Percentiles rank a stretch among this genome's conserved stretches.
These are phyloP conservation scores for Osmoderma eremita DNA, from an alignment of 2,888 invertebrate genomes.

Conservation along the genomic window DNA sequence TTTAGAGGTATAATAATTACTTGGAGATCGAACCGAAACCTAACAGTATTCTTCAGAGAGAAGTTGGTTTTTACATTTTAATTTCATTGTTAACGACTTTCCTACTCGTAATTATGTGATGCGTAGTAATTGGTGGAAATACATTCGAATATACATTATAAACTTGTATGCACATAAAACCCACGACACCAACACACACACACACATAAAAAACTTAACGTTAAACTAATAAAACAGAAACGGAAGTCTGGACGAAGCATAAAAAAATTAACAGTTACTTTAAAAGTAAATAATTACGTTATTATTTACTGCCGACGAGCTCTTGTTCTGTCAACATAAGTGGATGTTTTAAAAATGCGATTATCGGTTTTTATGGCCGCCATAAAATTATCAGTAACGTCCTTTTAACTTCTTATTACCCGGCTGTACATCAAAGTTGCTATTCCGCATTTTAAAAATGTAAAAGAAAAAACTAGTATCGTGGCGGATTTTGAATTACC, in stretches of 20 bases:
- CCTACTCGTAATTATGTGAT: slow-evolving; percentile 22
- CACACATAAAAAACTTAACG: slow-evolving; percentile 28
- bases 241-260: slow-evolving; percentile 22
- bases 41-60: slow-evolving; percentile 4
- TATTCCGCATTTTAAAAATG: neutral
- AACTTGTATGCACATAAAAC: slow-evolving; percentile 1
- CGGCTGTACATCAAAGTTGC: slow-evolving; percentile 23
- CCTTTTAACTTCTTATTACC: slow-evolving; percentile 30
- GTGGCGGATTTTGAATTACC: too few species aligned
- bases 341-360: slow-evolving; percentile 16
- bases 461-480: too few species aligned
- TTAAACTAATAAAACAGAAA: slow-evolving; percentile 31
- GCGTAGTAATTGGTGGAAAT: slow-evolving; percentile 14
- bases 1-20: slow-evolving; percentile 18
- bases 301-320: slow-evolving; percentile 22
- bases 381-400: slow-evolving; percentile 34
- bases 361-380: slow-evolving; percentile 24
- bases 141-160: slow-evolving; percentile 13
- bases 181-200: slow-evolving; percentile 16
- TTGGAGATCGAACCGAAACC: slow-evolving; percentile 2
- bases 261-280: slow-evolving; percentile 35
- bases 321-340: slow-evolving; percentile 32
- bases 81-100: slow-evolving; percentile 23
- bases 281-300: slow-evolving; percentile 34
- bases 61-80: slow-evolving; percentile 8